phyloP scores from a whole-genome alignment of 2,888 invertebrate species.

The Polydrusus tereticollis region DNA sequence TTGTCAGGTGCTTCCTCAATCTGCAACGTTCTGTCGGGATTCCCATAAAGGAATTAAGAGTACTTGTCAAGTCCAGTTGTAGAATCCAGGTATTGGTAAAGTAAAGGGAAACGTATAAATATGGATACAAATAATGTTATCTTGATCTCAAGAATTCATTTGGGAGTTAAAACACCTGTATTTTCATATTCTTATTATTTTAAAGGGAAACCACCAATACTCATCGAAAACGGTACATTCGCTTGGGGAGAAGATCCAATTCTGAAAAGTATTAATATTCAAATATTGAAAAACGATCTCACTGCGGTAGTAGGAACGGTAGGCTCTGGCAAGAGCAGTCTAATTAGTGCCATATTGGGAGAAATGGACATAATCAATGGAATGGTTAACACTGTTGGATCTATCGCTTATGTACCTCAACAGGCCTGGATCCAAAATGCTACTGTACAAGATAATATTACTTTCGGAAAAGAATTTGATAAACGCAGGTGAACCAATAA shows the following conservation, averaged over 20 bases:
- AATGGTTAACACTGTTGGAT: constrained; percentile 62
- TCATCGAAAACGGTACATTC: constrained; percentile 69
- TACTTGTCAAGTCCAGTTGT: too few relatives aligned
- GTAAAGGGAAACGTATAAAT: too few relatives aligned
- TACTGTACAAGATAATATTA: constrained; percentile 68
- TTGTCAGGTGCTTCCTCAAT: too few relatives aligned
- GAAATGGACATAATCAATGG: constrained; percentile 66
- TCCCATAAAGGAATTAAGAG: too few relatives aligned
- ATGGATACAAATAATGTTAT: too few relatives aligned
- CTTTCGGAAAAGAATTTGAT: constrained; percentile 66
- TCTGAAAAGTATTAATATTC: constrained; percentile 62
- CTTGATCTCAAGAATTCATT: too few relatives aligned
- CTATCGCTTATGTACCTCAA: constrained; percentile 70
- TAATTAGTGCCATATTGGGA: constrained; percentile 68
- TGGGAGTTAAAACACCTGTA: neutral
- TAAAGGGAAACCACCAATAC: constrained; percentile 62
- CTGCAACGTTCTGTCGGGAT: too few relatives aligned
- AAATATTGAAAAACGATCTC: constrained; percentile 60
- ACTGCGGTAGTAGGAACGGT: constrained; percentile 68
- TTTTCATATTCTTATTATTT: neutral
- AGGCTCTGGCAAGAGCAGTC: constrained; percentile 69
- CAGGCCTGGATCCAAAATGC: constrained; percentile 72
- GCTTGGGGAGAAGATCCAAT: constrained; percentile 65
- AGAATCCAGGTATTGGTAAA: too few relatives aligned
- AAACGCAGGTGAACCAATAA: constrained; percentile 46